Conservation (phyloP, 2,797 vertebrate species). For the Aphelocoma californica region DNA sequence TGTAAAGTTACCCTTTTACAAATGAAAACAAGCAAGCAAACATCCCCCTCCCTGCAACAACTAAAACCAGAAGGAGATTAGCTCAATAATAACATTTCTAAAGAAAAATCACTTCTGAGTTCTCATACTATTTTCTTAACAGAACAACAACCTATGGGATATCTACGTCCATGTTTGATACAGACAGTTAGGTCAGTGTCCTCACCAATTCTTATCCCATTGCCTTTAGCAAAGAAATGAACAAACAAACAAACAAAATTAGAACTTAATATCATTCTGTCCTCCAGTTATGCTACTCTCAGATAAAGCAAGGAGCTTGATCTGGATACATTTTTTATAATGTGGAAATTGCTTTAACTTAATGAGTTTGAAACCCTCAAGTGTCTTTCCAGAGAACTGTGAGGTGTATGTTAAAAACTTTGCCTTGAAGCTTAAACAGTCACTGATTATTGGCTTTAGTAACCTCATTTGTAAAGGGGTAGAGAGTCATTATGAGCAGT, state of each 20-base stretch:
- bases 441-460: neutral
- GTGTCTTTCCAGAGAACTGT: neutral
- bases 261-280: neutral
- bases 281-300: neutral
- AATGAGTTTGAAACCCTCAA: neutral
- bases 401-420: neutral
- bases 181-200: neutral
- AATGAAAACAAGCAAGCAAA: neutral
- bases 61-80: neutral
- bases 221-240: neutral
- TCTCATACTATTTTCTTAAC: neutral
- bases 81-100: neutral
- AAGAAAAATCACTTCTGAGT: neutral
- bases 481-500: neutral
- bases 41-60: fast-evolving
- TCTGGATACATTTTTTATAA: neutral
- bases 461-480: neutral
- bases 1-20: neutral
- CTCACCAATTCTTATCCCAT: neutral
- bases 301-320: neutral
- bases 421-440: neutral
- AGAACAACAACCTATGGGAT: neutral
- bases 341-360: neutral
- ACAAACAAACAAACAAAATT: neutral
- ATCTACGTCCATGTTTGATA: neutral